phyloP scores from a whole-genome alignment of 2,113 vertebrate species.

The Steatornis caripensis region DNA sequence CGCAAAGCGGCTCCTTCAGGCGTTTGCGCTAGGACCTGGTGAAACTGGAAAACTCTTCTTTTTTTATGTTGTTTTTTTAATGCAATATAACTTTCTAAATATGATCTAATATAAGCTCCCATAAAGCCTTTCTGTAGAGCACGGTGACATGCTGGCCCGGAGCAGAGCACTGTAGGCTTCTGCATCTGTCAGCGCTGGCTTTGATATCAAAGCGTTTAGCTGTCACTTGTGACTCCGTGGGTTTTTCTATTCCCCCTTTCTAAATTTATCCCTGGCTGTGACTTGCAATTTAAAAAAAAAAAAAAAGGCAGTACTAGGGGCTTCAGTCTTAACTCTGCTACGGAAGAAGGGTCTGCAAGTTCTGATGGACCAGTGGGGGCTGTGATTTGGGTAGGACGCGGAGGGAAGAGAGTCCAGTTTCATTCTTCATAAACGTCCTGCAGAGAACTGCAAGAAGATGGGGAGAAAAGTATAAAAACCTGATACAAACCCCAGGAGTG shows the following conservation, averaged over 20 bases:
- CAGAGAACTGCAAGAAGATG: not conserved
- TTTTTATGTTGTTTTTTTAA: not conserved
- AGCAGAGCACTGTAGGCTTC: not conserved
- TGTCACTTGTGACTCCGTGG: not conserved
- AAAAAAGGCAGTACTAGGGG: not conserved
- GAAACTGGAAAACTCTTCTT: not conserved
- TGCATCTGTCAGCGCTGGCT: slow-evolving; percentile 40
- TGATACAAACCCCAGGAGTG: not conserved
- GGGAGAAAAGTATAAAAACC: not conserved
- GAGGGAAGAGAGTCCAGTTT: not conserved
- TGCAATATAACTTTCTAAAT: not conserved
- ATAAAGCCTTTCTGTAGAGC: not conserved
- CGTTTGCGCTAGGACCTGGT: not conserved
- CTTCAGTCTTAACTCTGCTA: not conserved
- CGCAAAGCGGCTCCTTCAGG: not conserved
- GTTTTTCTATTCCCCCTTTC: not conserved
- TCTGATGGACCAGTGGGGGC: not conserved
- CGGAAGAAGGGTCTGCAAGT: not conserved
- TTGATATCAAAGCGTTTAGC: not conserved
- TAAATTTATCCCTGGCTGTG: not conserved
- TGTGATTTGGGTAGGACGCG: not conserved
- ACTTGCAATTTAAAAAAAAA: not conserved
- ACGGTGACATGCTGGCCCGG: not conserved
- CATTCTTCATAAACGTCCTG: not conserved
- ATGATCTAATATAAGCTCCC: not conserved